These are phyloP conservation scores for Canis aureus DNA, from an alignment of 2,113 vertebrate species.

Conservation along the genomic window DNA sequence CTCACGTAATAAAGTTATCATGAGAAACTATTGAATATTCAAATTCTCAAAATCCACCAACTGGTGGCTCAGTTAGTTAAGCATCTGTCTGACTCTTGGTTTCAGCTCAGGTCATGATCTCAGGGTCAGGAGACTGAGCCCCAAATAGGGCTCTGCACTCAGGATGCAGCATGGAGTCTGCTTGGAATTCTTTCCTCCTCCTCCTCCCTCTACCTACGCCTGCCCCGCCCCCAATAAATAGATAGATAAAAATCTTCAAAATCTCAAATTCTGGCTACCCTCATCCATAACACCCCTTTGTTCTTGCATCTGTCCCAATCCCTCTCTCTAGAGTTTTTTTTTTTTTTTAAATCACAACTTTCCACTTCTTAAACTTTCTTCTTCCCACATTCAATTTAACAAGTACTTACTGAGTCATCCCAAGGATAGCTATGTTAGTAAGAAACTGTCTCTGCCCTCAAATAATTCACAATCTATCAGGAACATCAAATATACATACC, in stretches of 20 bases:
- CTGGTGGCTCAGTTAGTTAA: neutral
- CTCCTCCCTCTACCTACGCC: neutral
- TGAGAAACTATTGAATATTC: neutral
- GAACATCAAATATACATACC: neutral
- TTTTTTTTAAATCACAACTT: neutral
- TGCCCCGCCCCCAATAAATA: neutral
- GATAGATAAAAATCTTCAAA: neutral
- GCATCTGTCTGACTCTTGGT: neutral
- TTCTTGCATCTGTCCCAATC: slow-evolving; percentile 8
- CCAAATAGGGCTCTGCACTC: neutral
- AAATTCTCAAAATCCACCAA: neutral
- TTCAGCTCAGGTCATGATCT: neutral
- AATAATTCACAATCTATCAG: neutral
- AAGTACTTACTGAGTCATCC: neutral
- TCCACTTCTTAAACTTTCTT: slow-evolving; percentile 3
- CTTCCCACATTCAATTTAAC: neutral
- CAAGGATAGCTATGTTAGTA: neutral
- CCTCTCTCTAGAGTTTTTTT: neutral
- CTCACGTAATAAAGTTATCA: slow-evolving; percentile 12
- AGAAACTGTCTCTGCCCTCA: slow-evolving; percentile 16
- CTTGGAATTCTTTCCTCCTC: neutral
- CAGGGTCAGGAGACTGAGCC: neutral
- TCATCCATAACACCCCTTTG: neutral
- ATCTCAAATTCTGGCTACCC: neutral
- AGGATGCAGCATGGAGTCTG: neutral